Evolutionary conservation across 2,888 invertebrate genomes (phyloP), one percentile per base, ranked within the genome.

Genomic region (Chrysotoxum bicinctum): DNA sequence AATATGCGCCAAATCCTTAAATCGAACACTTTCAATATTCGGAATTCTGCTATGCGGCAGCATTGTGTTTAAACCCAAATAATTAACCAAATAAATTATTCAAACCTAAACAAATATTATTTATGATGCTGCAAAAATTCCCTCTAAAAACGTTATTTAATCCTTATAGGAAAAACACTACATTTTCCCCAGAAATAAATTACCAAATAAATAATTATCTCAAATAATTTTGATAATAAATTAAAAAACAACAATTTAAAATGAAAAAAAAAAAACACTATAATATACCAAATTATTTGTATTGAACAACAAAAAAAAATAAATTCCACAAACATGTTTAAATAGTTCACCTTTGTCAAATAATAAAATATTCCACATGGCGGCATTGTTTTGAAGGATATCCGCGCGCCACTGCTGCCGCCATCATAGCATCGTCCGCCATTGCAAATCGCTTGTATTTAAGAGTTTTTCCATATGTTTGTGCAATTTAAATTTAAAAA

Each of bases 401-500:
- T 76, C 72, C 76, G 75, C n/a, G 3, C 50, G 14, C 50, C 50
- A 26, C 50, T 50, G 50, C 26, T 50, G 35, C 3, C 5, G 19
- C 21, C n/a, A 6, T 14, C 0, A 1, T 21, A 21, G 14, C 43
- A 12, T 12, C 40, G 7, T 7, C 32, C 60, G 23, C 21, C 50
- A 48, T 43, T 50, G 66, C 26, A 58, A 64, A 48, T 37, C 19
- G 43, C 40, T 37, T 37, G 50, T 62, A 70, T 75, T 75, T 45
- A 70, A 72, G 32, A 56, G 54, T 26, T 45, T 32, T 60, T 66
- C 12, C 76, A 72, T 76, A 60, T 82, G 76, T 68, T 66, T 64
- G 40, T 52, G 66, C 69, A 76, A 72, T 76, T 76, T 70, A 66
- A 82, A 72, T 58, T 82, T 82, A 58, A 72, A 82, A 72, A 66